Conservation (phyloP, 2,113 vertebrate genomes). For the Nerophis ophidion region DNA sequence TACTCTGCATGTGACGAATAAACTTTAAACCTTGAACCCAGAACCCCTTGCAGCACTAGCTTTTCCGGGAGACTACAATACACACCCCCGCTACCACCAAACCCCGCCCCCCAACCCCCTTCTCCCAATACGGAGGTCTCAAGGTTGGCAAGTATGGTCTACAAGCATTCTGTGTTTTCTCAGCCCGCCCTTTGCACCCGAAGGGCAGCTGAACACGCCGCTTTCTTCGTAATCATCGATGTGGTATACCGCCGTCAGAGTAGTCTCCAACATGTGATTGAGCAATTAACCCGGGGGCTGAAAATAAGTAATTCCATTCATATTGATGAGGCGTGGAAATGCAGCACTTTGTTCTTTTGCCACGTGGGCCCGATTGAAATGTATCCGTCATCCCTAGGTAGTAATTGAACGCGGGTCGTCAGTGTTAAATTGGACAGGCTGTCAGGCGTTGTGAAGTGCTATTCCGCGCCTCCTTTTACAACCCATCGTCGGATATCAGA, state of each 20-base stretch:
- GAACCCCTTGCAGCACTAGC: too few relatives aligned
- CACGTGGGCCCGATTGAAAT: conserved; percentile 46
- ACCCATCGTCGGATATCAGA: conserved; percentile 28
- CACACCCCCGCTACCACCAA: too few relatives aligned
- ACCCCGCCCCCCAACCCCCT: too few relatives aligned
- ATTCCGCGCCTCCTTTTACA: conserved; percentile 34
- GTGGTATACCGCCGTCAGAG: conserved; percentile 13
- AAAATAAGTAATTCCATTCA: conserved; percentile 48
- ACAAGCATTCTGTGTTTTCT: conserved; percentile 26
- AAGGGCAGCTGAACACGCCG: conserved; percentile 19
- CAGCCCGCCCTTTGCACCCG: conserved; percentile 22
- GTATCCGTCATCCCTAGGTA: conserved; percentile 38
- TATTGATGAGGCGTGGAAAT: conserved; percentile 43
- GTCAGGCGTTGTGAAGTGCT: conserved; percentile 17
- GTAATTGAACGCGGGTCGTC: conserved; percentile 50
- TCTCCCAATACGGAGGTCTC: too few relatives aligned
- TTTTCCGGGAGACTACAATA: too few relatives aligned
- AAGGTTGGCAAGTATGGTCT: too few relatives aligned
- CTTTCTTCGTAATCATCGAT: conserved; percentile 17
- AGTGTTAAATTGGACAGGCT: conserved; percentile 47
- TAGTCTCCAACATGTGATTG: conserved; percentile 17
- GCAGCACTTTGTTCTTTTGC: conserved; percentile 41
- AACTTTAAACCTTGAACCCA: too few relatives aligned
- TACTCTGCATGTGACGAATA: too few relatives aligned
- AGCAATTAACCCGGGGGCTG: conserved; percentile 38